These are phyloP conservation scores for Paedocypris micromegethes DNA, from an alignment of 2,797 vertebrate genomes.

Conservation along the genomic window DNA sequence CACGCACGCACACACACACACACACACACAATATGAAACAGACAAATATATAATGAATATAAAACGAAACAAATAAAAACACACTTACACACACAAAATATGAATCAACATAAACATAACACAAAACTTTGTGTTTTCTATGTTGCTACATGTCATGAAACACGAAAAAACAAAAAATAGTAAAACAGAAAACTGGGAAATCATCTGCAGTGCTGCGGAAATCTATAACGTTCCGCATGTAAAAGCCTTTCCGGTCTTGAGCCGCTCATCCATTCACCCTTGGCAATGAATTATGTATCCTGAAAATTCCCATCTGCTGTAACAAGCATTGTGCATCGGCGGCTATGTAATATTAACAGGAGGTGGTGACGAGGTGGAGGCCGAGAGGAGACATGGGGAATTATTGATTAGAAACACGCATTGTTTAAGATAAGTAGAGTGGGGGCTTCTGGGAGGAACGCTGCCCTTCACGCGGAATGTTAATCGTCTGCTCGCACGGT, in stretches of 20 bases:
- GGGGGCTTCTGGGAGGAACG: constrained; percentile 2
- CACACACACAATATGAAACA: too few relatives aligned
- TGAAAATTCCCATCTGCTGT: constrained; percentile 37
- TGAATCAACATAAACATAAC: too few relatives aligned
- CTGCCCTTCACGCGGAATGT: constrained; percentile 19
- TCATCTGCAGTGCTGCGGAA: background rate
- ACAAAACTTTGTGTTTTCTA: too few relatives aligned
- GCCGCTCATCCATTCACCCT: constrained; percentile 6
- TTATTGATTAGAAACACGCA: constrained; percentile 24
- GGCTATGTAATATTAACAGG: constrained; percentile 62
- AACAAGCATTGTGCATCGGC: constrained; percentile 58
- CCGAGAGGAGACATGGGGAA: constrained; percentile 1
- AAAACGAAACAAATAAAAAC: too few relatives aligned
- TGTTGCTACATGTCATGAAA: too few relatives aligned
- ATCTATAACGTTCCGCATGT: background rate
- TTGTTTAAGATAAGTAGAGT: background rate
- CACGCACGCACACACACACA: too few relatives aligned
- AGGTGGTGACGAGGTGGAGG: background rate
- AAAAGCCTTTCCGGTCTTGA: constrained; percentile 1
- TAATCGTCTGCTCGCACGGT: background rate
- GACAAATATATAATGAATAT: too few relatives aligned
- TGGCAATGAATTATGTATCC: constrained; percentile 62
- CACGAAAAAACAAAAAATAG: background rate
- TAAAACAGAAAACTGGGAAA: background rate
- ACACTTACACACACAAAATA: too few relatives aligned